Base-by-base conservation (phyloP, 1,140 invertebrate species). In the Drosophila melanogaster region DNA sequence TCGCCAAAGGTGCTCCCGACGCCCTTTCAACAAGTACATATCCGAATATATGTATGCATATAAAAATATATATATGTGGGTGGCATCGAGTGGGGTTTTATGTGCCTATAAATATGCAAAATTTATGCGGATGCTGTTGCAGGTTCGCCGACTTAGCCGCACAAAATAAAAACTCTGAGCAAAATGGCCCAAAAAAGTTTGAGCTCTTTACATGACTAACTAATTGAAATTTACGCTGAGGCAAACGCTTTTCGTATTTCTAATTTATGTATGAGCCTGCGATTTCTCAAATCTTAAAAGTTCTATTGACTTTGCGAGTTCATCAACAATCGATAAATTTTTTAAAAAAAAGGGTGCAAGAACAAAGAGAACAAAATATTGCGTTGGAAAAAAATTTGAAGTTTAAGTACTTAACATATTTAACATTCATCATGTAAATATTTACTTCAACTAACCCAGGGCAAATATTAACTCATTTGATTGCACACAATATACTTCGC, bases 221-320 rank as follows among this genome's bases (percentile, higher is more conserved):
- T 87, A 89, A 87, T 86, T 76, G 72, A 87, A 87, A 83, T 86
- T 87, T 87, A 86, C 75, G 70, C 67, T 76, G 49, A 67, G 60
- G 41, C 71, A 76, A 81, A 69, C 72, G 61, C 35, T 71, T 85
- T 69, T 50, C 37, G 47, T 43, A 56, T 58, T 70, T 47, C 15
- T 41, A 66, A 50, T 46, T 67, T 74, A 64, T 69, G 30, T 41
- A 30, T 2, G 17, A 55, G 50, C 22, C 47, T 51, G 24, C 14
- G 12, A 47, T 35, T 49, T 43, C 62, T 49, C 26, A 50, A 65
- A 65, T 67, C 64, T 55, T 64, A n/a, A 40, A 57, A 65, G 40
- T 51, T 64, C 26, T 47, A 37, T 40, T 37, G 64, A 49, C 30
- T 51, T 41, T 65, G 6, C 12, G 8, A 37, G 51, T 38, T 70